These are phyloP conservation scores for Neogale vison DNA, from an alignment of 2,113 vertebrate species.

Conservation along the genomic window DNA sequence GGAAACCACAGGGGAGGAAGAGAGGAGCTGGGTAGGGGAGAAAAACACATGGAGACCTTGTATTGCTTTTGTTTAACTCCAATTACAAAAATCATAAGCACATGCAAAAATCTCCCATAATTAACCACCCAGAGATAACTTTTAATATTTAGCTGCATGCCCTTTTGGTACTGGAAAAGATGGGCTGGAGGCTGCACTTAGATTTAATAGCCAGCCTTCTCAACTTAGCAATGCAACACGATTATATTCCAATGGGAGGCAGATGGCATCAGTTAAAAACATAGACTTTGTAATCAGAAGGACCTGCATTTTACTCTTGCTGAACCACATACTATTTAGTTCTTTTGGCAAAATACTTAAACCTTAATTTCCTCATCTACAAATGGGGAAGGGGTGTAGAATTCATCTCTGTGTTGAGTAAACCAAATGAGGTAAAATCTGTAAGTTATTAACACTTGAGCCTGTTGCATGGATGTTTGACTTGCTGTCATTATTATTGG, in stretches of 20 bases:
- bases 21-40: background rate
- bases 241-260: background rate
- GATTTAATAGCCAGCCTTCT: background rate
- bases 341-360: background rate
- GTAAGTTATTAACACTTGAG: background rate
- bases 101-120: conserved; percentile 25
- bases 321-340: background rate
- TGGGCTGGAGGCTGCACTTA: background rate
- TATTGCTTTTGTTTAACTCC: conserved; percentile 62
- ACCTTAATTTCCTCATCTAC: conserved; percentile 35
- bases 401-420: background rate
- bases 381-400: background rate
- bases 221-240: background rate
- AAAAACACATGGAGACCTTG: conserved; percentile 33
- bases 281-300: background rate
- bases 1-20: background rate
- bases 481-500: background rate
- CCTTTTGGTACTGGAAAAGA: conserved; percentile 31
- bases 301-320: background rate
- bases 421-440: conserved; percentile 20
- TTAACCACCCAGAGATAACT: conserved; percentile 62
- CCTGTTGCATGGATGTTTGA: background rate
- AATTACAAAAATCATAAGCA: conserved; percentile 72
- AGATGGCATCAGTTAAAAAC: background rate
- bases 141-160: conserved; percentile 38